Evolutionary conservation across 2,797 vertebrate genomes (phyloP).

Genomic region (Danio jaintianensis): DNA sequence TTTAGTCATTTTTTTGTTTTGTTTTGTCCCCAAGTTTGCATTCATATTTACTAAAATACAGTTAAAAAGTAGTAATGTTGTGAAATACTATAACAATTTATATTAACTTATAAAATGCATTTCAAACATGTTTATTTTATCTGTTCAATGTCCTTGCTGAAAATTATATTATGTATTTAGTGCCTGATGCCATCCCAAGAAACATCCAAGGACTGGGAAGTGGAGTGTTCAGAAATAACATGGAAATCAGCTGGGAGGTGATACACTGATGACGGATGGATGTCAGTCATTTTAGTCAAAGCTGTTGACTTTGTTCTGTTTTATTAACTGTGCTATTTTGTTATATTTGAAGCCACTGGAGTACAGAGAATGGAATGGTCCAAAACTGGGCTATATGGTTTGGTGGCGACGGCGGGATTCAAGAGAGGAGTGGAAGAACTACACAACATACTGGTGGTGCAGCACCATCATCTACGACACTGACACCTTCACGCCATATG

Average conservation of each 20-base stretch:
- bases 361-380: slow-evolving; percentile 92
- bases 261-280: slow-evolving; percentile 2
- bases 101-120: too few relatives aligned
- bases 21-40: too few relatives aligned
- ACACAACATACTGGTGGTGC: slow-evolving; percentile 85
- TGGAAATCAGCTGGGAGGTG: slow-evolving; percentile 99
- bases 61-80: too few relatives aligned
- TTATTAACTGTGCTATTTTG: slow-evolving; percentile 7
- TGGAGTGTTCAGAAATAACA: slow-evolving; percentile 89
- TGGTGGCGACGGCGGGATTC: slow-evolving; percentile 90
- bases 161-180: slow-evolving; percentile 78
- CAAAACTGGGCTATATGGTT: slow-evolving; percentile 92
- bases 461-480: slow-evolving; percentile 90
- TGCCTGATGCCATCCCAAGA: slow-evolving; percentile 91
- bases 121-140: too few relatives aligned
- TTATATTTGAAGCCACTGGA: slow-evolving; percentile 72
- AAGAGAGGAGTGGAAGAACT: slow-evolving; percentile 91
- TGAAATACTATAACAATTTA: too few relatives aligned
- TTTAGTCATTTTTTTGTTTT: too few relatives aligned
- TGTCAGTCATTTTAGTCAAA: background rate
- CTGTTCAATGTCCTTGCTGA: too few relatives aligned
- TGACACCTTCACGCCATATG: slow-evolving; percentile 94
- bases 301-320: background rate
- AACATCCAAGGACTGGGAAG: slow-evolving; percentile 91
- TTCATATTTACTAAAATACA: too few relatives aligned